Evolutionary conservation across 2,888 invertebrate genomes (phyloP).

Genomic region (Drosophila demipolita): DNA sequence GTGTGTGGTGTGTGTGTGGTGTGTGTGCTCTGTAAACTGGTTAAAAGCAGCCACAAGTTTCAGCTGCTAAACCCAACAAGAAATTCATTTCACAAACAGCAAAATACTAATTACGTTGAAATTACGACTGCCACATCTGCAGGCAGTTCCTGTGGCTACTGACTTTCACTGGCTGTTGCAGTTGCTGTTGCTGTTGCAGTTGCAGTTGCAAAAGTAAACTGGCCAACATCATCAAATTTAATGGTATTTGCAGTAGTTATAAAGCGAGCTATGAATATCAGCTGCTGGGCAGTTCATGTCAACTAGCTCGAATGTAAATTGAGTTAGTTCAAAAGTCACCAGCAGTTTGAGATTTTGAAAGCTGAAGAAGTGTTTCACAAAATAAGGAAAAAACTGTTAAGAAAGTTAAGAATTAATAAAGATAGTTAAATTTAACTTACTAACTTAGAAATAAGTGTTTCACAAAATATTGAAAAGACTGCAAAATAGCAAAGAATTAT

Average conservation of each 20-base stretch:
- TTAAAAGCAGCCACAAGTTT: constrained; percentile 16
- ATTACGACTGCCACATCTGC: constrained; percentile 1
- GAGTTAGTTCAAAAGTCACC: neutral
- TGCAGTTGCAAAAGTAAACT: neutral
- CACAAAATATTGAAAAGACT: neutral
- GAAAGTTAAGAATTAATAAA: too few relatives aligned
- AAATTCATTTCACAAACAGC: constrained; percentile 17
- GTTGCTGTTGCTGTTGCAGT: neutral
- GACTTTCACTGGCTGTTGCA: neutral
- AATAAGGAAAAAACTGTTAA: too few relatives aligned
- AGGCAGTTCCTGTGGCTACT: constrained; percentile 2
- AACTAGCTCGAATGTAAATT: neutral
- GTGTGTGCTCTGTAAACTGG: constrained; percentile 36
- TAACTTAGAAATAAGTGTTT: neutral
- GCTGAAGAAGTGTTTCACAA: neutral
- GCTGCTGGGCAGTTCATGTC: neutral
- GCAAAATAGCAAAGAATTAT: neutral
- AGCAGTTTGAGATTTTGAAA: neutral
- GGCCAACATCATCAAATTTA: neutral
- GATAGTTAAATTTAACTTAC: neutral
- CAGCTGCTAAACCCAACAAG: constrained; percentile 25
- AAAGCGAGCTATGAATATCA: neutral
- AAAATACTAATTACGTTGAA: constrained; percentile 19
- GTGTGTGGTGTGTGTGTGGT: neutral
- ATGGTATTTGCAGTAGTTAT: neutral